phyloP scores from a whole-genome alignment of 1,140 invertebrate species.

The Ips typographus region DNA sequence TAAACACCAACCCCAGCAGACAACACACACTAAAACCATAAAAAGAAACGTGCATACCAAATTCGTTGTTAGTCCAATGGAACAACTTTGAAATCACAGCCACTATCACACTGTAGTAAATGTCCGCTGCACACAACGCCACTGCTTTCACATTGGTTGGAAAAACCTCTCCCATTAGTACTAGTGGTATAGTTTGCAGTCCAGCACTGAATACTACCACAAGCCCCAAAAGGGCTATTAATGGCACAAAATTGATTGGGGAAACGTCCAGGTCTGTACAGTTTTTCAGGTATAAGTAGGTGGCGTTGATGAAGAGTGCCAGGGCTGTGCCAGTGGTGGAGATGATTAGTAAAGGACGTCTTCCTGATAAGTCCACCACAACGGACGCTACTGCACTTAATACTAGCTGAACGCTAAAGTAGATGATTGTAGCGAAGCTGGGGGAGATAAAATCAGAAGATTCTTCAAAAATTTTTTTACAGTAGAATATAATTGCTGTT shows the following conservation, averaged over 20 bases:
- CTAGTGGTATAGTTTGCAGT: slow-evolving; percentile 69
- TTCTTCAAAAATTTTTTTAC: slow-evolving; percentile 70
- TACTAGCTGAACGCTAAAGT: slow-evolving; percentile 65
- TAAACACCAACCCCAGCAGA: slow-evolving; percentile 60
- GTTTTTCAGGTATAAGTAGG: slow-evolving; percentile 62
- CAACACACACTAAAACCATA: slow-evolving; percentile 71
- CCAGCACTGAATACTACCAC: slow-evolving; percentile 71
- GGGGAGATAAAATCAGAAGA: slow-evolving; percentile 53
- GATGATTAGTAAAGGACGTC: slow-evolving; percentile 66
- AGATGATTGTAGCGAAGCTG: slow-evolving; percentile 56
- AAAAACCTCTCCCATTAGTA: slow-evolving; percentile 74
- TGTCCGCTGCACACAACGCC: slow-evolving; percentile 68
- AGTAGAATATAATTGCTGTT: slow-evolving; percentile 72
- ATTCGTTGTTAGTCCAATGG: slow-evolving; percentile 59
- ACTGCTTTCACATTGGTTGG: slow-evolving; percentile 68
- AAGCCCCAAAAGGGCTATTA: slow-evolving; percentile 65
- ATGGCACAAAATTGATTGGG: slow-evolving; percentile 60
- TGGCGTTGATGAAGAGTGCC: slow-evolving; percentile 58
- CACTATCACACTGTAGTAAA: slow-evolving; percentile 69
- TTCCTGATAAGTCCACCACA: slow-evolving; percentile 70
- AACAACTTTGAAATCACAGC: slow-evolving; percentile 73
- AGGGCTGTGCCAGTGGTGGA: slow-evolving; percentile 60
- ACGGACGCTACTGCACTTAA: slow-evolving; percentile 63
- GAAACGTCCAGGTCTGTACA: slow-evolving; percentile 37
- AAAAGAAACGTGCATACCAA: slow-evolving; percentile 71